A percentile compares a stretch with the other conserved stretches of the same genome.
Conservation (phyloP, 2,113 vertebrate species). For the Labeo catla region DNA sequence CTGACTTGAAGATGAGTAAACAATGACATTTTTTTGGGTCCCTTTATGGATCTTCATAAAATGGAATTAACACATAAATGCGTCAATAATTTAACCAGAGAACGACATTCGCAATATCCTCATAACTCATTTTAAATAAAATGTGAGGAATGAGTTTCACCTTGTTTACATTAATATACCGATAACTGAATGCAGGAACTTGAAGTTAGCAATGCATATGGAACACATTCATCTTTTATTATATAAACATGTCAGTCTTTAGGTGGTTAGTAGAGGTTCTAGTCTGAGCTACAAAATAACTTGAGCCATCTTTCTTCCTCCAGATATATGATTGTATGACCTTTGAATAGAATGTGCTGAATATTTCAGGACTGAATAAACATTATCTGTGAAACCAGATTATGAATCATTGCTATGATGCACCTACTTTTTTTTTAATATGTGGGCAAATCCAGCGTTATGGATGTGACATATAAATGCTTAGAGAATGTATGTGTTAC, state of each 20-base stretch:
- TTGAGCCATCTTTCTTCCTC: constrained; percentile 43
- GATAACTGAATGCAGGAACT: constrained; percentile 16
- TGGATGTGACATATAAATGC: too few relatives aligned
- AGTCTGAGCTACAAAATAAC: constrained; percentile 28
- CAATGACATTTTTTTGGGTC: neutral
- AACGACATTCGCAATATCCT: neutral
- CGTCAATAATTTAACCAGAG: constrained; percentile 12
- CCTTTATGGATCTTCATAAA: neutral
- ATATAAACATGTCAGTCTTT: neutral
- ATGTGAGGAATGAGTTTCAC: neutral
- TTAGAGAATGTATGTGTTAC: too few relatives aligned
- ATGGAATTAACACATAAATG: neutral
- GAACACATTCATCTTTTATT: neutral
- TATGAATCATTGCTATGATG: constrained; percentile 3
- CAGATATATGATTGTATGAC: constrained; percentile 47
- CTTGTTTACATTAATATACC: neutral
- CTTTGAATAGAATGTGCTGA: constrained; percentile 35
- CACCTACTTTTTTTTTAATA: neutral
- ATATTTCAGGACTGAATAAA: constrained; percentile 39
- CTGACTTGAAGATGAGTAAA: neutral
- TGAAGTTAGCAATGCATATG: neutral
- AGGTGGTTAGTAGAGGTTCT: constrained; percentile 1
- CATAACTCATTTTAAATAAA: constrained; percentile 2
- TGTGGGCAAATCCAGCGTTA: too few relatives aligned
- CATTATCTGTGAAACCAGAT: neutral